Evolutionary conservation across 2,113 vertebrate genomes (phyloP), one percentile per base, ranked within the genome.

Genomic region (Bufo bufo): DNA sequence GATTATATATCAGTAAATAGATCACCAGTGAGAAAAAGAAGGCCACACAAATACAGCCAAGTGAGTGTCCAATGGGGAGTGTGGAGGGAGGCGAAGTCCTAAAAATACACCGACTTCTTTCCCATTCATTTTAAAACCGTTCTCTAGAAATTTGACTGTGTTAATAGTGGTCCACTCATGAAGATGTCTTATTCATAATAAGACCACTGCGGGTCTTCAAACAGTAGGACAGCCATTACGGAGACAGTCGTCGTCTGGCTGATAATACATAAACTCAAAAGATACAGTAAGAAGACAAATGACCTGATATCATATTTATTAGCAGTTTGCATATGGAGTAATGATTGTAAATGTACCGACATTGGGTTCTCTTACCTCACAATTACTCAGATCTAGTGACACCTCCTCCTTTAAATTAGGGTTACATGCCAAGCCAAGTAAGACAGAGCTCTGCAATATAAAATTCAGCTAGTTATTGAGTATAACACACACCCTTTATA

Each of bases 381-480:
- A 99, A 94, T 93, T 97, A 95, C 97, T 99, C 91, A 99, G 97
- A 93, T 99, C 98, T 56, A 99, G 92, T 77, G 97, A 96, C 74
- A 99, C 97, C 10, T 97, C 97, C 10, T 97, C 97, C 91, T 96
- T 98, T 90, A 99, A 89, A 91, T 94, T 97, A 90, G 95, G 95
- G 90, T 99, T 99, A 93, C 97, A 97, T 91, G 98, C 97, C 93
- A 99, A 95, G 89, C 98, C 98, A 71, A 99, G 93, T 77, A 99
- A n/a, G n/a, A 93, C 84, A 99, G 96, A 0, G 98, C 97, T 94
- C 98, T 99, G 91, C 72, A 90, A 92, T 90, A 90, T 85, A 75
- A 86, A 89, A 90, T 92, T 33, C 5, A 84, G 1, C 20, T 19
- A 75, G 45, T 75, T 50, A 75, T 47, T 1, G 43, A 74, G 71